Evolutionary conservation across 1,140 invertebrate genomes (phyloP), one percentile per base, ranked within the genome.

Genomic region (Sinella curviseta): DNA sequence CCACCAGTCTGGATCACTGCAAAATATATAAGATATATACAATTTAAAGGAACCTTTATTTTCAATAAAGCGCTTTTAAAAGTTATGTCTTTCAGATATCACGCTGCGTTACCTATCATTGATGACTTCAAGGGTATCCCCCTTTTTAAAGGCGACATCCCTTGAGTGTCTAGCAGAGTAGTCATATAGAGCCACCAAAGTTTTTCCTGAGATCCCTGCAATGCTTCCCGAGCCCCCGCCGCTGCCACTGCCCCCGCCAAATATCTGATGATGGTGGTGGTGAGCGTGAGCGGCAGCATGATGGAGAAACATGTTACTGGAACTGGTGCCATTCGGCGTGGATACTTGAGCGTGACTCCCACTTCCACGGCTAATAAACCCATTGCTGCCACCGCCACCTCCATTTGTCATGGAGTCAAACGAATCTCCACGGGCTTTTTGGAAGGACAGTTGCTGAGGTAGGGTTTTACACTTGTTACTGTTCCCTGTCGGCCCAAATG

Each of bases 111-210:
- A 89, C 82, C 92, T 92, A 85, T 96, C 95, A 86, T 95, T 94
- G 77, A 96, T 87, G 34, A 97, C 92, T 86, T 96, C 93, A 91
- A 97, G 93, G 33, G 93, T 91, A 87, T 97, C 95, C 78, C 96
- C 95, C 87, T 96, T 97, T 83, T 93, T 89, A 88, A 98, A 97
- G 80, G 94, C 95, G 54, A 97, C 92, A 88, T 97, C 96, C 48
- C 94, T 93, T 84, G 92, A 93, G 85, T 96, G 94, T 78, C 95
- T 90, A 2, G 95, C 95, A 79, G 93, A 93, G 88, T 97, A 98
- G 85, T 94, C 93, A 88, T 96, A 97, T 76, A 97, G 89, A 78
- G 94, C 96, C 76, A 97, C 93, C 35, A 97, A 94, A 39, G 96
- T 92, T 85, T 91, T 90, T 35, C 82, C 82, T n/a, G 79, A 78